phyloP scores from a whole-genome alignment of 2,113 vertebrate species.

The Herpetotheres cachinnans region DNA sequence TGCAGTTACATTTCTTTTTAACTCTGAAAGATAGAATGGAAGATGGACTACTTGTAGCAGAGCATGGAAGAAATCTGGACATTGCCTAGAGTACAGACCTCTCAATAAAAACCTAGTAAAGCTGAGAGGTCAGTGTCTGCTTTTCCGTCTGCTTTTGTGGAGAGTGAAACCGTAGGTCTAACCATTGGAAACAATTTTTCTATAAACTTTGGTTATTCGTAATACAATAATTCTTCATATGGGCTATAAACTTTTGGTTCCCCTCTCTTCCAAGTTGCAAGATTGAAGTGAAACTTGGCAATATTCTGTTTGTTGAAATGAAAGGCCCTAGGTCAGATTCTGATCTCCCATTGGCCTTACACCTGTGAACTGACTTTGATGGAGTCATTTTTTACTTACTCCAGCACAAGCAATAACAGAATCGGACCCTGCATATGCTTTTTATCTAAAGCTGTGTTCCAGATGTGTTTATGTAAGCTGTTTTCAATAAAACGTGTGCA shows the following conservation, averaged over 20 bases:
- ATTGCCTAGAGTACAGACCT: not conserved
- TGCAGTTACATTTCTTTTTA: not conserved
- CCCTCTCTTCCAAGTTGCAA: not conserved
- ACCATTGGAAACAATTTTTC: slow-evolving; percentile 16
- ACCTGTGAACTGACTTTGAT: slow-evolving; percentile 42
- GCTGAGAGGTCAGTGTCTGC: not conserved
- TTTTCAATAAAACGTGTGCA: slow-evolving; percentile 46
- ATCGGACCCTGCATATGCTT: slow-evolving; percentile 43
- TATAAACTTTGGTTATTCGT: not conserved
- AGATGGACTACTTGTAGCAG: not conserved
- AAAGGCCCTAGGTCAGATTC: slow-evolving; percentile 24
- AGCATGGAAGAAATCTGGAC: not conserved
- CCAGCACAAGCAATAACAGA: slow-evolving; percentile 24
- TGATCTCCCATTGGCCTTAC: slow-evolving; percentile 37
- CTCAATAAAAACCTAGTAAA: not conserved
- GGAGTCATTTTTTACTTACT: slow-evolving; percentile 23
- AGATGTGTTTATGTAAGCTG: slow-evolving; percentile 65
- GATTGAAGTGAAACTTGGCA: slow-evolving; percentile 39
- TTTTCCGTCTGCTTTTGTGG: slow-evolving; percentile 10
- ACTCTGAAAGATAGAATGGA: not conserved
- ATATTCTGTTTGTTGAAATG: slow-evolving; percentile 19
- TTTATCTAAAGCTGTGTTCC: slow-evolving; percentile 61
- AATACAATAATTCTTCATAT: slow-evolving; percentile 31
- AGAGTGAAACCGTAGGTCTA: not conserved
- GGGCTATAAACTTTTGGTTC: slow-evolving; percentile 36